Conservation (phyloP, 1,140 invertebrate genomes). For the Cheumatopsyche charites region DNA sequence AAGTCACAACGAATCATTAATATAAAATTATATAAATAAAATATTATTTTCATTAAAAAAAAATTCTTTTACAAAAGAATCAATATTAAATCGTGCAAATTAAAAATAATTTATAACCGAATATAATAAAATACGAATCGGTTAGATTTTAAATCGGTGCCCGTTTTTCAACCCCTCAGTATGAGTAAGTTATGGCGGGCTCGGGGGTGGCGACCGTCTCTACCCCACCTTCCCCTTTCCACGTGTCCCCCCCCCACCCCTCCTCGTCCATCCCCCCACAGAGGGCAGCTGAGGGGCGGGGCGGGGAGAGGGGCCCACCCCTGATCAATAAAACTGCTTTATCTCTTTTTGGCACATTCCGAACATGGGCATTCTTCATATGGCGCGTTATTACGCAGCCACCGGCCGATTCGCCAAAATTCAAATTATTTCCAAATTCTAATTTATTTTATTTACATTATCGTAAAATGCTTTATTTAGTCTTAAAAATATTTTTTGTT, state of each 20-base stretch:
- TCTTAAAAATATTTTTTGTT: too few species aligned
- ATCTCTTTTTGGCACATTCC: slow-evolving; percentile 66
- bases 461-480: too few species aligned
- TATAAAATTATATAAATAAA: too few species aligned
- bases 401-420: background rate
- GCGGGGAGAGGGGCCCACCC: slow-evolving; percentile 59
- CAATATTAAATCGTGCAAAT: too few species aligned
- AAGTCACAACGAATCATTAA: too few species aligned
- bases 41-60: background rate
- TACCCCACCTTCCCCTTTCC: slow-evolving; percentile 40
- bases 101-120: background rate
- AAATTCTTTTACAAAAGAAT: background rate
- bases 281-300: slow-evolving; percentile 49
- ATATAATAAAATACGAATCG: slow-evolving; percentile 6
- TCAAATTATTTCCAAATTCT: too few species aligned
- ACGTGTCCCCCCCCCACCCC: slow-evolving; percentile 51
- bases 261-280: too few species aligned
- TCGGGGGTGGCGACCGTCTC: slow-evolving; percentile 61
- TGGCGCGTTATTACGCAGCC: slow-evolving; percentile 34
- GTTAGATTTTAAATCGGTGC: slow-evolving; percentile 60
- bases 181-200: slow-evolving; percentile 64
- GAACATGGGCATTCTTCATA: slow-evolving; percentile 42
- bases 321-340: slow-evolving; percentile 67
- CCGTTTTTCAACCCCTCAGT: slow-evolving; percentile 56
- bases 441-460: too few species aligned